Evolutionary conservation across 2,797 vertebrate genomes (phyloP).

Genomic region (Leptatherina wallacei): DNA sequence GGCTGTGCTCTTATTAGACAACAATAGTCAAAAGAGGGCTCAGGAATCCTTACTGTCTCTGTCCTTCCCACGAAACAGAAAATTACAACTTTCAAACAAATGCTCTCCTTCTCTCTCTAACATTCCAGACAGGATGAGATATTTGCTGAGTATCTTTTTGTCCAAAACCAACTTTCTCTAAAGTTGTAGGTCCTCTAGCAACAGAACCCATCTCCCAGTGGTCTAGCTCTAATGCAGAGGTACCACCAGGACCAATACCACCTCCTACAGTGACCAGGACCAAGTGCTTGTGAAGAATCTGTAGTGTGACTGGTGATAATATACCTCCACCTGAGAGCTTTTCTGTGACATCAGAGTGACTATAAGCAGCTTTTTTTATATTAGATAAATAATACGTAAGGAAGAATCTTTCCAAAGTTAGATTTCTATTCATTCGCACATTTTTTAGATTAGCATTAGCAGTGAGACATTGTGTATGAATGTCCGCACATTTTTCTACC

Average conservation of each 20-base stretch:
- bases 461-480: conserved; percentile 51
- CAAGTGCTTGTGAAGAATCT: conserved; percentile 33
- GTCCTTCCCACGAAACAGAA: conserved; percentile 18
- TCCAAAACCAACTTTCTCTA: conserved; percentile 45
- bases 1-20: conserved; percentile 35
- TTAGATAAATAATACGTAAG: conserved; percentile 63
- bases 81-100: conserved; percentile 17
- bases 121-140: conserved; percentile 27
- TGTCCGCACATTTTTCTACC: conserved; percentile 23
- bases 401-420: conserved; percentile 64
- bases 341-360: conserved; percentile 42
- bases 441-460: conserved; percentile 77
- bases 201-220: conserved; percentile 4
- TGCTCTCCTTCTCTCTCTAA: conserved; percentile 4
- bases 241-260: conserved; percentile 13
- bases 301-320: conserved; percentile 55
- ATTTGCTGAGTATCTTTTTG: conserved; percentile 15
- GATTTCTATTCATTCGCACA: conserved; percentile 57
- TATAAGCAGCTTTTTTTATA: conserved; percentile 74
- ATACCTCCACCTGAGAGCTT: conserved; percentile 47
- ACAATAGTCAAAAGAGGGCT: conserved; percentile 34
- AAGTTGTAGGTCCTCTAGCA: conserved; percentile 29
- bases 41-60: conserved; percentile 31
- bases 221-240: conserved; percentile 7
- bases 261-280: conserved; percentile 12